Base-by-base conservation (phyloP, 2,113 vertebrate species). In the Shinisaurus crocodilurus region DNA sequence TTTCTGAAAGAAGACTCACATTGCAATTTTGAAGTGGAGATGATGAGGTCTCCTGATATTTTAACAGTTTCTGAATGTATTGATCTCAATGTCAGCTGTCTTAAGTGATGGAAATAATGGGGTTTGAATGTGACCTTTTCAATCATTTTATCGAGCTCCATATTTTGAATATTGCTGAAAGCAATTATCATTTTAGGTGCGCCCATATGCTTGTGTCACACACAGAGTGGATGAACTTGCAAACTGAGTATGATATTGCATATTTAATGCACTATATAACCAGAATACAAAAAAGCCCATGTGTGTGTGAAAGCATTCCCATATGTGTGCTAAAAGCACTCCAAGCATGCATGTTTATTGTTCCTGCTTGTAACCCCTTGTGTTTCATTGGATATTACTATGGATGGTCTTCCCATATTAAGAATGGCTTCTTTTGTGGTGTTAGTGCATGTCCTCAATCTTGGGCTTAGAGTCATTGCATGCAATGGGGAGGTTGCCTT, bases 221-320 rank as follows among this genome's bases (percentile, higher is more conserved):
- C 29, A 25, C n/a, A 72, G 29, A 69, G 27, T 15, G 32, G 67
- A 91, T 90, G 93, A 69, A n/a, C 34, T 40, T 91, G 34, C 50
- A 87, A 87, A 95, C 92, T 82, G 13, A 54, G 34, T 74, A 57
- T 90, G 69, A 85, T 85, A 23, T 74, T 91, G 74, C 5, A 12
- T 89, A 57, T 82, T 91, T 85, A 92, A 6, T 91, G 80, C 88
- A 75, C 54, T 92, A 88, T 92, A 87, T 72, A 92, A 57, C 32
- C 27, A 65, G 8, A 23, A 67, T 67, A 34, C 29, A 50, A n/a
- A 4, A 32, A 18, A 29, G 5, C 43, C 32, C 60, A 63, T 63
- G n/a, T 15, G 3, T 81, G 20, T 7, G 7, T 74, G 34, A n/a
- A 85, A 72, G 16, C 29, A 45, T 84, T 67, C 25, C 0, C 18